Base-by-base conservation (phyloP, 2,888 invertebrate species). In the Drosophila aldrichi region DNA sequence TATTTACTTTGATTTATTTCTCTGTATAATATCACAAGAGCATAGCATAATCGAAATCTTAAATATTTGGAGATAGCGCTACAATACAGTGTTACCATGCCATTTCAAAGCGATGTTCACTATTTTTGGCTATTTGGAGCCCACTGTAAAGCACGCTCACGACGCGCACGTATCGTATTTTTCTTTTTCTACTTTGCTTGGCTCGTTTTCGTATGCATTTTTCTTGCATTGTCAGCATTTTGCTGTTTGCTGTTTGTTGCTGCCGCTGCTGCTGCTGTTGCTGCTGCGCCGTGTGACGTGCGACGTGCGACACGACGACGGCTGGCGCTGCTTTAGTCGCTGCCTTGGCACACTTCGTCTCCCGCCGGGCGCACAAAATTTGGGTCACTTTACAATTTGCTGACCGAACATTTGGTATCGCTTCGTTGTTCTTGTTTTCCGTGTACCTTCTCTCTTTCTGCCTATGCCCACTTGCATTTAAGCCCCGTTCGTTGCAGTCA, bases 381-480 rank as follows among this genome's bases (percentile, higher is more conserved):
- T 87, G 86, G 90, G 90, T 87, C 90, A 90, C 79, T 88, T 78
- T 88, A 88, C 77, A 85, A 85, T 88, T 89, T 74, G 84, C 84
- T 85, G 84, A 88, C 90, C 90, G 81, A 82, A 82, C 81, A 60
- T 61, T 79, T 55, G 69, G 63, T 74, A 75, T 67, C 64, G 60
- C 70, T 64, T 79, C 64, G 82, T 69, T 86, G 82, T 70, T 86
- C 69, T 83, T 69, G 58, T 70, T 85, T 66, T 75, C 70, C 60
- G 54, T 67, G 48, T 63, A 63, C 51, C 60, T 57, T 66, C 68
- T 51, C 65, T 70, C 70, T 82, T 81, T 89, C 71, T 66, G 69
- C 68, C 82, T 34, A 79, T 63, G 44, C 51, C 64, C 68, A 73
- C 70, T 81, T 81, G 71, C 79, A 61, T 79, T 74, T 74, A 68